Evolutionary conservation across 2,113 vertebrate genomes (phyloP).

Genomic region (Clarias magur): DNA sequence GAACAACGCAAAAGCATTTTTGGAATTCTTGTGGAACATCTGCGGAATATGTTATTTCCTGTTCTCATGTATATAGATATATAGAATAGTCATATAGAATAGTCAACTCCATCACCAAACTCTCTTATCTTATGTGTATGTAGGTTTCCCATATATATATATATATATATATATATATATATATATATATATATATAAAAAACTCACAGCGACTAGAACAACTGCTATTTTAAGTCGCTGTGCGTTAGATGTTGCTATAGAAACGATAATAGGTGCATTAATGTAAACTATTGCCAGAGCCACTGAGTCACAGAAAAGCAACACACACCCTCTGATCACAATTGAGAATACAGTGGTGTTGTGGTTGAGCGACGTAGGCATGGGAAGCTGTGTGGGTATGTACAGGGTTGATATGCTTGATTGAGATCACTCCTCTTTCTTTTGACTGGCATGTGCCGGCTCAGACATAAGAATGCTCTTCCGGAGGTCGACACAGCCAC

Average conservation of each 20-base stretch:
- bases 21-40: neutral
- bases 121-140: neutral
- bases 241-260: neutral
- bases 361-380: neutral
- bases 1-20: neutral
- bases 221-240: neutral
- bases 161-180: no score
- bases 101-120: neutral
- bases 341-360: neutral
- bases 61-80: neutral
- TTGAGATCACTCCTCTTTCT: conserved; percentile 36
- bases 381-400: conserved; percentile 15
- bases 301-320: neutral
- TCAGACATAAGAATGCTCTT: conserved; percentile 34
- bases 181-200: no score
- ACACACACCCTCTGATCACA: neutral
- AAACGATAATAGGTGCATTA: neutral
- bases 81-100: no score
- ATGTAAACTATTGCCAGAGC: neutral
- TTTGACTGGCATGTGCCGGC: conserved; percentile 48
- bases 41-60: neutral
- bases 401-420: conserved; percentile 37
- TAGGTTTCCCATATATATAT: no score
- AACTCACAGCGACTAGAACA: no score
- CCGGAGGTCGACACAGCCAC: conserved; percentile 26